Evolutionary conservation across 1,140 invertebrate genomes (phyloP).

Genomic region (Caerostris darwini): DNA sequence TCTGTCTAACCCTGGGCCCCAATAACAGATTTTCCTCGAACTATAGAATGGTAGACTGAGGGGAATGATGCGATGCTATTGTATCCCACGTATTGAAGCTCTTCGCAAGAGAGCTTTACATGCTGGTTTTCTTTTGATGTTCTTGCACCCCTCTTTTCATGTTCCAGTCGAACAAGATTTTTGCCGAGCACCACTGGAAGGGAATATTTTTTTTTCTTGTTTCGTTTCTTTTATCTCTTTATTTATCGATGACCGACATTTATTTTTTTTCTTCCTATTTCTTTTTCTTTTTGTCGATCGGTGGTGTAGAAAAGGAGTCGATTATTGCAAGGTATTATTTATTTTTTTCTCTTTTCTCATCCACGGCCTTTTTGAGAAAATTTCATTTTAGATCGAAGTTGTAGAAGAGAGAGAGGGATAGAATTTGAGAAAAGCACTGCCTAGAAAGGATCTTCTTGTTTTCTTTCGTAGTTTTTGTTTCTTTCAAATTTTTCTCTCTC

Average conservation of each 20-base stretch:
- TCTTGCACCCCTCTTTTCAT: not conserved
- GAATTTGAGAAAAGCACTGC: not conserved
- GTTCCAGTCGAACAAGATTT: not conserved
- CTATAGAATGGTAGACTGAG: not conserved
- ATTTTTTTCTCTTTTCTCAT: not conserved
- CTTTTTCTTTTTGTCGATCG: not conserved
- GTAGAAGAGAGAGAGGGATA: not conserved
- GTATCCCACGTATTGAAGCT: conserved; percentile 1
- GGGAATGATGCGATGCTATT: not conserved
- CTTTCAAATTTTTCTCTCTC: too few species aligned
- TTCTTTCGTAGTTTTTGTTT: not conserved
- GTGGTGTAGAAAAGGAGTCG: not conserved
- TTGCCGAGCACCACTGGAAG: not conserved
- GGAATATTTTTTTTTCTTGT: not conserved
- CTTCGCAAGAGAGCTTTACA: not conserved
- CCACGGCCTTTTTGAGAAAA: not conserved
- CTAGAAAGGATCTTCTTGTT: not conserved
- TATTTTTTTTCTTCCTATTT: not conserved
- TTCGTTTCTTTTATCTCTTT: not conserved
- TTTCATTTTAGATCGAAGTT: not conserved
- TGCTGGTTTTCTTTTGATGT: conserved; percentile 18
- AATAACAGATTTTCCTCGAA: not conserved
- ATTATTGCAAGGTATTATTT: not conserved
- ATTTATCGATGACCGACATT: conserved; percentile 33
- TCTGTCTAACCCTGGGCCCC: conserved; percentile 12